Evolutionary conservation across 2,113 vertebrate species (phyloP), one percentile per base, ranked within the genome.

Genomic region (Centropus bengalensis): DNA sequence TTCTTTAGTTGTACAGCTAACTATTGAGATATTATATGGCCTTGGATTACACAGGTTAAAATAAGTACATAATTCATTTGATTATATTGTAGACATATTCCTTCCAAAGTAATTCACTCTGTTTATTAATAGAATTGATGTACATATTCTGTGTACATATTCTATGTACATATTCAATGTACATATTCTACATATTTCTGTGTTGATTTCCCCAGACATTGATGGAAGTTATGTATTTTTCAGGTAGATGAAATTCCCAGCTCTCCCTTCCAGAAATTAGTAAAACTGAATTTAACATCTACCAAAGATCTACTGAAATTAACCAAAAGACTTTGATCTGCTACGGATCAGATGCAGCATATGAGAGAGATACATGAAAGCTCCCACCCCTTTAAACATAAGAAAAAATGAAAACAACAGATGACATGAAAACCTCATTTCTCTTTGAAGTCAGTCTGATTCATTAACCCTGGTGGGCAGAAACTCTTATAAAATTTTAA

Each of bases 391-490:
- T 75, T 94, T 86, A 94, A 94, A 81, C 54, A 77, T 20, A 49
- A 85, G 69, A 56, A 82, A 93, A 92, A 40, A 71, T 74, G 75
- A 80, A 93, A 93, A 86, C n/a, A 89, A 85, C 38, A 80, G 70
- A 95, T 92, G 45, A 95, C 78, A 91, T 69, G 66, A 95, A 95
- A 92, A 86, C 52, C 42, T 67, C 28, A 47, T 87, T 85, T 78
- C 51, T 70, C 89, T 97, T 96, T 95, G 89, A 95, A 94, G 84
- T 82, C 62, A 38, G 51, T 55, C 77, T 94, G 87, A 96, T 95
- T 94, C 91, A 95, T 94, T 87, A 89, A 62, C 67, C 56, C 85
- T 88, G 82, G 87, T 91, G 87, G 88, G 79, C 86, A 93, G 71
- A 91, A 83, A 82, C 12, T 49, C 27, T 58, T 54, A 94, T 89